Percentiles rank a stretch among this genome's conserved stretches.
Evolutionary conservation across 2,113 vertebrate genomes (phyloP).

Genomic region (Paramisgurnus dabryanus): DNA sequence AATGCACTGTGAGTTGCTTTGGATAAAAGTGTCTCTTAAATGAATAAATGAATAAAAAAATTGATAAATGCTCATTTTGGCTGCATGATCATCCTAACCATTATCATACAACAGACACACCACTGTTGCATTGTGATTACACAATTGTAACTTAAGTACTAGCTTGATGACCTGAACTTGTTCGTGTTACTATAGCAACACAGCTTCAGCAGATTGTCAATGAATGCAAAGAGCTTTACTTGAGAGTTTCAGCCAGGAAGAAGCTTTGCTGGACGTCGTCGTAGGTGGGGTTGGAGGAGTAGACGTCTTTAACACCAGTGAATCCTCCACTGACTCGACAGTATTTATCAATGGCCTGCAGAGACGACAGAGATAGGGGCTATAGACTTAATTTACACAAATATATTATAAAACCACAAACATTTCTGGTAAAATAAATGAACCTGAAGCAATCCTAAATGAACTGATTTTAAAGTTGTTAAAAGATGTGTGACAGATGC

Average conservation of each 20-base stretch:
- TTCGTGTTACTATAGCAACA: not conserved
- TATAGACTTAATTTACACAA: not conserved
- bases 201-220: not conserved
- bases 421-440: no score
- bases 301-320: conserved; percentile 97
- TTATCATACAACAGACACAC: not conserved
- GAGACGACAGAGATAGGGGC: conserved; percentile 23
- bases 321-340: conserved; percentile 95
- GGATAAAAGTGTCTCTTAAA: no score
- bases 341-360: conserved; percentile 94
- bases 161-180: not conserved
- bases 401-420: not conserved
- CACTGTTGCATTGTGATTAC: not conserved
- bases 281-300: conserved; percentile 89
- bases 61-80: not conserved
- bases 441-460: no score
- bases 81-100: not conserved
- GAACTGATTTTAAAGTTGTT: not conserved
- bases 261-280: conserved; percentile 99
- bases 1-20: no score
- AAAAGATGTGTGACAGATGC: not conserved
- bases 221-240: conserved; percentile 78
- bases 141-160: not conserved
- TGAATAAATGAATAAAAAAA: no score
- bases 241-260: conserved; percentile 97